Evolutionary conservation across 2,888 invertebrate species (phyloP).

Genomic region (Hypena proboscidalis): DNA sequence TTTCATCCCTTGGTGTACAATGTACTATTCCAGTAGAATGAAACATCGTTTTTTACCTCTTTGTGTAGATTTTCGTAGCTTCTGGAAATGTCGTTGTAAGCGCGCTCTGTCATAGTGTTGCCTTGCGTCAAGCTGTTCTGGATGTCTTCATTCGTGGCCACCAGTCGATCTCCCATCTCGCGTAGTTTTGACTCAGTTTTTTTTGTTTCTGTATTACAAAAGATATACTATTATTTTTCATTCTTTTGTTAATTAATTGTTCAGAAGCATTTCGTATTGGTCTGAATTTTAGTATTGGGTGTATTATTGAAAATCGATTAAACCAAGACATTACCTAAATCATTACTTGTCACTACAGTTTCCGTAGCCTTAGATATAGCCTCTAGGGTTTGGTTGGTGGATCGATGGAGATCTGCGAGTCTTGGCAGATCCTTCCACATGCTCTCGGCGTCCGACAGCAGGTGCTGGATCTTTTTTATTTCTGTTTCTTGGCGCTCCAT

Average conservation of each 20-base stretch:
- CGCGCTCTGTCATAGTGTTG: constrained; percentile 82
- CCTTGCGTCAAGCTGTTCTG: constrained; percentile 85
- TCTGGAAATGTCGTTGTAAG: constrained; percentile 81
- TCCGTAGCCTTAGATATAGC: constrained; percentile 83
- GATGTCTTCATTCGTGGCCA: constrained; percentile 84
- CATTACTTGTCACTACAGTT: constrained; percentile 70
- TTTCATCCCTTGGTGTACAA: too few species aligned
- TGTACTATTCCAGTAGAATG: too few species aligned
- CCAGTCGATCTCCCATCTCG: constrained; percentile 79
- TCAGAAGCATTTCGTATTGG: too few species aligned
- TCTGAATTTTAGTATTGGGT: too few species aligned
- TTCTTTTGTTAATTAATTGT: too few species aligned
- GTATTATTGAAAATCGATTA: not conserved
- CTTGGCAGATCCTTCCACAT: constrained; percentile 82
- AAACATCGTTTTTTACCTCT: too few species aligned
- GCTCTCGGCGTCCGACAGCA: constrained; percentile 74
- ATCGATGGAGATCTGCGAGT: constrained; percentile 78
- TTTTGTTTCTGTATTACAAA: constrained; percentile 66
- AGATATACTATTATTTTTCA: too few species aligned
- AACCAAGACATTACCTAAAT: constrained; percentile 64
- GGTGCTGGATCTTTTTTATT: constrained; percentile 68
- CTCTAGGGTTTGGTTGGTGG: constrained; percentile 87
- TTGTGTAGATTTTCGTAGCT: constrained; percentile 82
- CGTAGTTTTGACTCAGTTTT: constrained; percentile 81
- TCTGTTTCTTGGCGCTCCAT: constrained; percentile 78